phyloP scores from a whole-genome alignment of 2,888 invertebrate genomes.

The Cistogaster globosa region DNA sequence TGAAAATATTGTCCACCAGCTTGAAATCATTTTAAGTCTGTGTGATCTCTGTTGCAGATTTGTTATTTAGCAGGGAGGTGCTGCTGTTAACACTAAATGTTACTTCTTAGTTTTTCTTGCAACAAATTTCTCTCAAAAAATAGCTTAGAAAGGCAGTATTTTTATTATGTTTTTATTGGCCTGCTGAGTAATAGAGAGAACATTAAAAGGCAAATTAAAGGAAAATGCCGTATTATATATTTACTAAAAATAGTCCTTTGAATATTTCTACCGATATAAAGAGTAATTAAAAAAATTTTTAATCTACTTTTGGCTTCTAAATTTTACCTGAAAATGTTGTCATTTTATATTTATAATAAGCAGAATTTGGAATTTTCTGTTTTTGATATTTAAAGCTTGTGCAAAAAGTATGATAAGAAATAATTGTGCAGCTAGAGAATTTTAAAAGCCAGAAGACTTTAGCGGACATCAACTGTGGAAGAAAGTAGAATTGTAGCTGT shows the following conservation, averaged over 20 bases:
- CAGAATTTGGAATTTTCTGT: too few species aligned
- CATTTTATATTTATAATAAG: too few species aligned
- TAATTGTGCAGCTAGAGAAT: too few species aligned
- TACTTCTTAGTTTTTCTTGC: not conserved
- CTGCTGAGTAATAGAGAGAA: constrained; percentile 3
- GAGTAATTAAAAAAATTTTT: not conserved
- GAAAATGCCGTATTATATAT: not conserved
- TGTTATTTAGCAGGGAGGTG: not conserved
- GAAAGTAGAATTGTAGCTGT: too few species aligned
- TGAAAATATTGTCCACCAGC: not conserved
- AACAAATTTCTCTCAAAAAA: constrained; percentile 18
- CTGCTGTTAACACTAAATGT: constrained; percentile 30
- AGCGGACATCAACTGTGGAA: too few species aligned
- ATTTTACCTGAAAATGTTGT: too few species aligned
- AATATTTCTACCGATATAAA: not conserved
- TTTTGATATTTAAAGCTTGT: too few species aligned
- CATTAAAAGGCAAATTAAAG: not conserved
- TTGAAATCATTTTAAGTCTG: not conserved
- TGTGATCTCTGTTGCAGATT: too few species aligned
- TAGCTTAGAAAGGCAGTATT: constrained; percentile 16
- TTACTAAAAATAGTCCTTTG: not conserved
- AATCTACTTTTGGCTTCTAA: not conserved
- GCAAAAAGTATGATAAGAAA: too few species aligned
- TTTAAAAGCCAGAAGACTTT: too few species aligned
- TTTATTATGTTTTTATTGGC: not conserved